Evolutionary conservation across 2,888 invertebrate species (phyloP), one percentile per base, ranked within the genome.

Genomic region (Eugnorisma glareosa): DNA sequence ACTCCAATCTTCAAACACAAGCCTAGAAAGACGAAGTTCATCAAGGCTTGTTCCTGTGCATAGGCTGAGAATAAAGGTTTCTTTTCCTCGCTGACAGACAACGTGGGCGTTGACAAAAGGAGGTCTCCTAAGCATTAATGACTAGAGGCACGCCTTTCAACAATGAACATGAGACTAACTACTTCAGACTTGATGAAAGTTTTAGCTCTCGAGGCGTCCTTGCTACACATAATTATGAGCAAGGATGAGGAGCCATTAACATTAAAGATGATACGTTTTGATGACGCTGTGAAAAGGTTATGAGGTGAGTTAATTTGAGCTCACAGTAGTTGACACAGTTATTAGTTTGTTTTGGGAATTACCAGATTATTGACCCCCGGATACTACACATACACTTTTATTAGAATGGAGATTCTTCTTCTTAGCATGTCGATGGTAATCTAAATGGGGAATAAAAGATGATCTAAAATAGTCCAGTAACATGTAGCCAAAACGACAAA

Each of bases 61-160:
- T 88, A 89, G 89, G 79, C 85, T 82, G 81, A 85, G 89, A 91
- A 92, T 90, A 92, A 91, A 91, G 89, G 87, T 89, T 91, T 87
- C 89, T 90, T 91, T 93, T 87, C 87, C 80, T 84, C 76, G 76
- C 75, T 85, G 83, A 84, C 89, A 88, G 83, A 88, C 89, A 90
- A 84, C 86, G 89, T 88, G 87, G 87, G 87, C 88, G 85, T 88
- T 88, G 86, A 94, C 94, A 95, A 94, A 93, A 92, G 92, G 87
- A 90, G 89, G 89, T 87, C 90, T 91, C 89, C 91, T 91, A 91
- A 90, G 91, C 92, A 90, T 92, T 94, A 94, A 94, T 93, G 93
- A 91, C 91, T 91, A 89, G 90, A 90, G 90, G 86, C 84, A 89
- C 91, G 90, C 89, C 92, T 91, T 88, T 89, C 88, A 90, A 94